Conservation (phyloP, 2,113 vertebrate genomes). For the Mesitornis unicolor region DNA sequence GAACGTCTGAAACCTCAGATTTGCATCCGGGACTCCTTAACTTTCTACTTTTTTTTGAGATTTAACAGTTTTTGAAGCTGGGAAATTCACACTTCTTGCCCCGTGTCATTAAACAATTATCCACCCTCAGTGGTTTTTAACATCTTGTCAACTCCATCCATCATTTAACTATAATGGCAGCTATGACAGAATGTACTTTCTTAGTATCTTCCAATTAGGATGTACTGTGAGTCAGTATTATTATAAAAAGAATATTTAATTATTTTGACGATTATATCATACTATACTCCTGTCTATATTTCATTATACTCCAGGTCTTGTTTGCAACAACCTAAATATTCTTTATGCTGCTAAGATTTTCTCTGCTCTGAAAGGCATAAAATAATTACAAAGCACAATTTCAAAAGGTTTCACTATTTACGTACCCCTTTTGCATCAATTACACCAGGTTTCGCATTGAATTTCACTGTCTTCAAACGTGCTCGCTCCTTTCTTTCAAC, state of each 20-base stretch:
- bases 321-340: neutral
- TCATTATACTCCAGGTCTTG: neutral
- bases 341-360: neutral
- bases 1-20: neutral
- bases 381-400: neutral
- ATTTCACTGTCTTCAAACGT: slow-evolving; percentile 96
- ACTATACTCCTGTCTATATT: neutral
- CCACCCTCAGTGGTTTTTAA: neutral
- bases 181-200: neutral
- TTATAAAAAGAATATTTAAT: neutral
- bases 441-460: slow-evolving; percentile 91
- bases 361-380: neutral
- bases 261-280: neutral
- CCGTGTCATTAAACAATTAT: neutral
- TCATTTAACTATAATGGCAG: neutral
- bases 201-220: neutral
- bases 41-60: neutral
- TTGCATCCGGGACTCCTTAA: neutral
- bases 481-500: slow-evolving; percentile 96
- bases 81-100: neutral
- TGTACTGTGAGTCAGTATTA: neutral
- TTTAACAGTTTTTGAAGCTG: neutral
- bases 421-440: slow-evolving; percentile 95
- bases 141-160: neutral
- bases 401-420: slow-evolving; percentile 41